These are phyloP conservation scores for Linnaemya tessellans DNA, from an alignment of 2,888 invertebrate genomes.

Conservation along the genomic window DNA sequence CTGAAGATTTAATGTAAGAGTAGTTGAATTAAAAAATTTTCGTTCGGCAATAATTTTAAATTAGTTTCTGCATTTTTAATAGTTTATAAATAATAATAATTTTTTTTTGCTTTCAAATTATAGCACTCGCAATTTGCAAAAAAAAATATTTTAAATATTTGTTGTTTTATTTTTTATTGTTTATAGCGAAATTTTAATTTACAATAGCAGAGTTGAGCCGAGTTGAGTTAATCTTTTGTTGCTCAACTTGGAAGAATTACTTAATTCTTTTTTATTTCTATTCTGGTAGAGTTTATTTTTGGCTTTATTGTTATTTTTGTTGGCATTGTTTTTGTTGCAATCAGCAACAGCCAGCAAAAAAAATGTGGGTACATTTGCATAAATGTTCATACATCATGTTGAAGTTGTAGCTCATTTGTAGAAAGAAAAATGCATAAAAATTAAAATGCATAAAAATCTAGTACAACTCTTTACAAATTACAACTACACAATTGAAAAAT, in stretches of 20 bases:
- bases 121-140: background rate
- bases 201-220: constrained; percentile 33
- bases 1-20: background rate
- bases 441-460: constrained; percentile 61
- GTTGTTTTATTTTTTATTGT: constrained; percentile 19
- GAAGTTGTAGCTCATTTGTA: constrained; percentile 56
- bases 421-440: too few relatives aligned
- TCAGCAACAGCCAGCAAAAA: constrained; percentile 11
- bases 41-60: background rate
- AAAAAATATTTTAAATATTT: constrained; percentile 27
- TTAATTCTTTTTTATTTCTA: constrained; percentile 56
- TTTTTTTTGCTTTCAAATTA: background rate
- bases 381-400: constrained; percentile 59
- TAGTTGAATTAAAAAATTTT: background rate
- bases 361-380: constrained; percentile 60
- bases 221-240: constrained; percentile 56
- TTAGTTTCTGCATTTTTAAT: background rate
- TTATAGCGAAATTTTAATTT: constrained; percentile 33
- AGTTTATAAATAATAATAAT: background rate
- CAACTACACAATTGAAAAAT: constrained; percentile 50
- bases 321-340: constrained; percentile 52
- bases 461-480: constrained; percentile 56
- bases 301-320: constrained; percentile 61
- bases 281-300: constrained; percentile 52
- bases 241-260: constrained; percentile 70